Conservation (phyloP, 2,797 vertebrate genomes). For the Pseudopleuronectes americanus region DNA sequence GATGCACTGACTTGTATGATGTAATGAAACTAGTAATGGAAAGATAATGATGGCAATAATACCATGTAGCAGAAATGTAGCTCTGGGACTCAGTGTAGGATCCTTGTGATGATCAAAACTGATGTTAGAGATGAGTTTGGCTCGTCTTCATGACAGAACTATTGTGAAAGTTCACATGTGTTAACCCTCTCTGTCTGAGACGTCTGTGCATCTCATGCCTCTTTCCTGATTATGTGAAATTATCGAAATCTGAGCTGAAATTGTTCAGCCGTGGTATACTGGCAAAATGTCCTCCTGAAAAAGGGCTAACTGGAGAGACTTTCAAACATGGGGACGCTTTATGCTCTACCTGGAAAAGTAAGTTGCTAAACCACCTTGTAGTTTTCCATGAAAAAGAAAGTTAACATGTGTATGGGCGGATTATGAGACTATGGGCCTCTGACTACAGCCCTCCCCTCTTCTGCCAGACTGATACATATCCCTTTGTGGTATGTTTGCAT, state of each 20-base stretch:
- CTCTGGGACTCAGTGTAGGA: not conserved
- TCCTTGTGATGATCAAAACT: not conserved
- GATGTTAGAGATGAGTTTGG: not conserved
- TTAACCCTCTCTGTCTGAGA: not conserved
- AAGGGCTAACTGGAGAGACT: not conserved
- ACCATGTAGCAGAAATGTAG: not conserved
- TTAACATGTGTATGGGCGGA: not conserved
- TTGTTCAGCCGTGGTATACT: not conserved
- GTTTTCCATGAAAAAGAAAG: not conserved
- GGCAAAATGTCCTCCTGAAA: not conserved
- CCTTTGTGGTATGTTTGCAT: not conserved
- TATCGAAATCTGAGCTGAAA: not conserved
- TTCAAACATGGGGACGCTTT: not conserved
- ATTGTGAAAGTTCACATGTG: not conserved
- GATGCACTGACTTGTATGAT: not conserved
- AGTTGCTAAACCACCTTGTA: too few species aligned
- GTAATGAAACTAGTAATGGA: not conserved
- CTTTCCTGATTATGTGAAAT: not conserved
- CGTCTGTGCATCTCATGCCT: not conserved
- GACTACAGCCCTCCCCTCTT: not conserved
- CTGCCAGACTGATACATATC: not conserved
- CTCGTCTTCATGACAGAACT: conserved; percentile 2
- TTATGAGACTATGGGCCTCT: not conserved
- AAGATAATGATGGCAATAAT: not conserved
- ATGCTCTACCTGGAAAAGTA: too few species aligned